Conservation (phyloP, 1,140 invertebrate genomes). For the Eumaeus atala region DNA sequence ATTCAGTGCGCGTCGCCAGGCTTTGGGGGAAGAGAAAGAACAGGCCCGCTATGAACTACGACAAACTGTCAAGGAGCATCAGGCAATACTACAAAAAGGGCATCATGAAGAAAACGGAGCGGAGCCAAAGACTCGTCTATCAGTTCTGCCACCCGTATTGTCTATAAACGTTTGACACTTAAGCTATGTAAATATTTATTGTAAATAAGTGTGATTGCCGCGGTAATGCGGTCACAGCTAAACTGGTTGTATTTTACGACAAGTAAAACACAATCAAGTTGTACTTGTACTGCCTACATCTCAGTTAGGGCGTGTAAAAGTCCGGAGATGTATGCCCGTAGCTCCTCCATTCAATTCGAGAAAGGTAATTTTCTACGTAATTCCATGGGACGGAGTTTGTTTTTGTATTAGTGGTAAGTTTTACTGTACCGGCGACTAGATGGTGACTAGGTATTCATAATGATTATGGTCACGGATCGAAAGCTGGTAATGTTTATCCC, state of each 20-base stretch:
- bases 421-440: slow-evolving; percentile 62
- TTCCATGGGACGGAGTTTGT: slow-evolving; percentile 56
- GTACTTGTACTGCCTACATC: slow-evolving; percentile 41
- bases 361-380: slow-evolving; percentile 72
- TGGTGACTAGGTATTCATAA: slow-evolving; percentile 32
- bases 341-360: slow-evolving; percentile 62
- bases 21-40: slow-evolving; percentile 99
- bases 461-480: slow-evolving; percentile 48
- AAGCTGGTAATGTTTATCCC: slow-evolving; percentile 87
- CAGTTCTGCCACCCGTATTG: slow-evolving; percentile 98
- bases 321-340: slow-evolving; percentile 27
- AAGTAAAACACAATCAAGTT: slow-evolving; percentile 51
- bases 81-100: slow-evolving; percentile 99
- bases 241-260: slow-evolving; percentile 49
- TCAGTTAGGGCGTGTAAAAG: slow-evolving; percentile 33
- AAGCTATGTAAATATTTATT: slow-evolving; percentile 68
- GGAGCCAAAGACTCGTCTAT: slow-evolving; percentile 98
- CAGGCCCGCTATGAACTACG: slow-evolving; percentile 99
- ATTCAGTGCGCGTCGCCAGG: slow-evolving; percentile 95
- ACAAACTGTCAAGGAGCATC: slow-evolving; percentile 98
- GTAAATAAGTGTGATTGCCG: slow-evolving; percentile 67
- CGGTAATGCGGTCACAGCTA: slow-evolving; percentile 62
- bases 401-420: slow-evolving; percentile 52
- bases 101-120: slow-evolving; percentile 99
- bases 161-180: slow-evolving; percentile 74